These are phyloP conservation scores for Myotis brandtii DNA, from an alignment of 2,113 vertebrate genomes.

Conservation along the genomic window DNA sequence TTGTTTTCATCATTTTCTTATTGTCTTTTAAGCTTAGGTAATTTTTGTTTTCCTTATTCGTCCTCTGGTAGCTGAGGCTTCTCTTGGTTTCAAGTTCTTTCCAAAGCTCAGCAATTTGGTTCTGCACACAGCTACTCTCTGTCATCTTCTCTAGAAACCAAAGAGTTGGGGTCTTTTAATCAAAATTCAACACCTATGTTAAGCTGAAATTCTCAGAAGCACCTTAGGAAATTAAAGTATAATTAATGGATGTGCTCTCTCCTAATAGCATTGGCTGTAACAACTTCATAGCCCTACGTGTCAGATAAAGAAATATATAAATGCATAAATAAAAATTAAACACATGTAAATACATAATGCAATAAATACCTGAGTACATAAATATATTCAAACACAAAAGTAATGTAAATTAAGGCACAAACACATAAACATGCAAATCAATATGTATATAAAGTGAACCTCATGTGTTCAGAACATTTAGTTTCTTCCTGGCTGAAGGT, in stretches of 20 bases:
- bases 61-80: conserved; percentile 14
- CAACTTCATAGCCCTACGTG: background rate
- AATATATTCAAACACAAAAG: conserved; percentile 33
- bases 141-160: background rate
- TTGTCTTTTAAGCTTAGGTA: conserved; percentile 18
- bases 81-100: background rate
- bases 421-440: conserved; percentile 18
- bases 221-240: conserved; percentile 41
- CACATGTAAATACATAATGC: background rate
- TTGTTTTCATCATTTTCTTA: conserved; percentile 39
- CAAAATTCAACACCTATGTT: conserved; percentile 42
- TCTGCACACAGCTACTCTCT: conserved; percentile 27
- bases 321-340: background rate
- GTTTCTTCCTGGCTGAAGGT: background rate
- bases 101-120: background rate
- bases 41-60: background rate
- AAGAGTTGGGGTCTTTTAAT: conserved; percentile 39
- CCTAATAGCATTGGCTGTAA: conserved; percentile 9
- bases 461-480: conserved; percentile 31
- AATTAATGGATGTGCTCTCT: conserved; percentile 44
- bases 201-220: conserved; percentile 57
- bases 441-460: background rate
- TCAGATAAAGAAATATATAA: conserved; percentile 62
- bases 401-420: background rate
- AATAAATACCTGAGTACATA: conserved; percentile 44